Base-by-base conservation (phyloP, 2,113 vertebrate genomes). In the Nyctibius bracteatus region DNA sequence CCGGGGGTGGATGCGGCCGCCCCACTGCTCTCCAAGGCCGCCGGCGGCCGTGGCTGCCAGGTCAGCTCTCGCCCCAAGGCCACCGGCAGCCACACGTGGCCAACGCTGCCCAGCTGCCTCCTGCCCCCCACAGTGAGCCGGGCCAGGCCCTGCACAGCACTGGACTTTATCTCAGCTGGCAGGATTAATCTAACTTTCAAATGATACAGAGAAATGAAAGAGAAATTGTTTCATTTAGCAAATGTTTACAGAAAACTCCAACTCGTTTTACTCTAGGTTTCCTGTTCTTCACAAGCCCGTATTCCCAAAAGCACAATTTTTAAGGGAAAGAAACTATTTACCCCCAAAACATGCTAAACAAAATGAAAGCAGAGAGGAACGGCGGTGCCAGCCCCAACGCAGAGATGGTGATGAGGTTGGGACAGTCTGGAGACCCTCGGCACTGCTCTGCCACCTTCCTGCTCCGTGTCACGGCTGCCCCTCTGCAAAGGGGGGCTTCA, bases 41-140 rank as follows among this genome's bases (percentile, higher is more conserved):
- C 47, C 0, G 0, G 63, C 1, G 3, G 83, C 14, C 59, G 1
- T 0, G 0, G 83, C 39, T 20, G 41, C 5, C 2, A 33, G 46
- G 61, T 14, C 65, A 82, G 79, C 80, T 80, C 75, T 68, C 3
- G 1, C 68, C 84, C 43, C 72, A 85, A 61, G 63, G 81, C 41
- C 55, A 74, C 51, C 4, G 3, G 63, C 24, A 92, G 66, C 51
- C 62, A 37, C 4, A 0, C 1, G 3, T 41, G 80, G 44, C 61
- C 70, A 74, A 4, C 4, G 9, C 73, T 81, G 54, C 41, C 62
- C 44, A 52, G 80, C 39, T 77, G 75, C 39, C 74, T 86, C 62
- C 71, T 37, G 31, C 41, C 27, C 33, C 41, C 68, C 0, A 1
- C 57, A 67, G 65, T 3, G 2, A 74, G 63, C 28, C 9, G 7